These are phyloP conservation scores for Laspeyria flexula DNA, from an alignment of 2,888 invertebrate species.

Conservation along the genomic window DNA sequence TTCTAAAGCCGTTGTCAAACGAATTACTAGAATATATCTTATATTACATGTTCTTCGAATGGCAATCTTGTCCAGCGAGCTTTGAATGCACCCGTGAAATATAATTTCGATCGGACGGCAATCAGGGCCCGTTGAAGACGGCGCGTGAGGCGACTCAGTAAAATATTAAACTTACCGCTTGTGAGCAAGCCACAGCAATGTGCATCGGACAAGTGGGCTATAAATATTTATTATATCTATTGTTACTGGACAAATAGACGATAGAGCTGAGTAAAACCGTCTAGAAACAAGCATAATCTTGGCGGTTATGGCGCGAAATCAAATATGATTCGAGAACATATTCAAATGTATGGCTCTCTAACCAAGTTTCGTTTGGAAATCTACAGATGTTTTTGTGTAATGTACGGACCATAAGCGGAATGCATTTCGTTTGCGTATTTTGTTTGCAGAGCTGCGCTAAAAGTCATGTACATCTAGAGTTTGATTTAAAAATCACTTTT, in stretches of 20 bases:
- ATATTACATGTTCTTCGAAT: slow-evolving; percentile 42
- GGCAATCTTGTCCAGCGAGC: slow-evolving; percentile 78
- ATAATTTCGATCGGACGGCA: slow-evolving; percentile 86
- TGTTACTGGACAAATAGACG: slow-evolving; percentile 36
- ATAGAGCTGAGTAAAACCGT: slow-evolving; percentile 6
- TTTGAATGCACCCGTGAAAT: slow-evolving; percentile 84
- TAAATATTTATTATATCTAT: slow-evolving; percentile 50
- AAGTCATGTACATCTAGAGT: not conserved
- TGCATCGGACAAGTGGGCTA: slow-evolving; percentile 52
- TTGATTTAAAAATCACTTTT: slow-evolving; percentile 2
- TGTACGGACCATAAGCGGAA: not conserved
- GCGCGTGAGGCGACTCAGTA: slow-evolving; percentile 82
- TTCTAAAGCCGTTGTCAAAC: slow-evolving; percentile 32
- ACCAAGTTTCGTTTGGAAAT: not conserved
- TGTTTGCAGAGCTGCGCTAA: not conserved
- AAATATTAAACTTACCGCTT: slow-evolving; percentile 78
- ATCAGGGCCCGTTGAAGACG: slow-evolving; percentile 84
- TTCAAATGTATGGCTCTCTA: not conserved
- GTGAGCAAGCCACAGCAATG: slow-evolving; percentile 48
- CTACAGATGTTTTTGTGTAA: not conserved
- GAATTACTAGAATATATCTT: slow-evolving; percentile 37
- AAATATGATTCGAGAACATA: not conserved
- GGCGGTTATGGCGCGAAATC: slow-evolving; percentile 4
- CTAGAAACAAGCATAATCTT: slow-evolving; percentile 5
- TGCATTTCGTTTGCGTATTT: not conserved